Percentiles rank a stretch among this genome's conserved stretches.
Evolutionary conservation across 2,888 invertebrate genomes (phyloP).

Genomic region (Escarpia spicata): DNA sequence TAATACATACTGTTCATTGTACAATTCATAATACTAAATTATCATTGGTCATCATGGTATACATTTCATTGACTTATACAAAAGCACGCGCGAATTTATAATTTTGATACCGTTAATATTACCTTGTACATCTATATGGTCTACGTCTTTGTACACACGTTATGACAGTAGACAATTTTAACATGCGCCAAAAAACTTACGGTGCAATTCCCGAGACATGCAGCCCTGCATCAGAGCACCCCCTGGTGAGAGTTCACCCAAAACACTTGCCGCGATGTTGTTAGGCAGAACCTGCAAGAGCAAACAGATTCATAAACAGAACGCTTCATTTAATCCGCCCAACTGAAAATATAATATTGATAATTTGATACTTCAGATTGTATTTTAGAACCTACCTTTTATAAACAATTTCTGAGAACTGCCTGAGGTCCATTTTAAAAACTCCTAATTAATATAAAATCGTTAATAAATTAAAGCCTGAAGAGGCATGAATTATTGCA

Average conservation of each 20-base stretch:
- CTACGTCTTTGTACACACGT: not conserved
- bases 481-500: too few species aligned
- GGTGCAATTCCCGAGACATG: conserved; percentile 62
- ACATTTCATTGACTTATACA: too few species aligned
- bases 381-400: not conserved
- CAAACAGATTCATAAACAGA: not conserved
- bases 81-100: too few species aligned
- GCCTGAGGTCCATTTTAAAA: too few species aligned
- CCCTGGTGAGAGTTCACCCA: conserved; percentile 90
- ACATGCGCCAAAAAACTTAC: conserved; percentile 53
- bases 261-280: conserved; percentile 79
- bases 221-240: conserved; percentile 90
- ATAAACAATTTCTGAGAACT: too few species aligned
- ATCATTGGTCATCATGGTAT: too few species aligned
- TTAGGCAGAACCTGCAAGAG: conserved; percentile 52
- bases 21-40: too few species aligned
- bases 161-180: not conserved
- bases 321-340: not conserved
- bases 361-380: not conserved
- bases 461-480: too few species aligned
- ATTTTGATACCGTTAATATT: not conserved
- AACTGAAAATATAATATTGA: not conserved
- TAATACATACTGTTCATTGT: too few species aligned
- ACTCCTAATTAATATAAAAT: too few species aligned
- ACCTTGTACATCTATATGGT: too few species aligned